phyloP scores from a whole-genome alignment of 2,113 vertebrate genomes.

The Vulpes ferrilata region DNA sequence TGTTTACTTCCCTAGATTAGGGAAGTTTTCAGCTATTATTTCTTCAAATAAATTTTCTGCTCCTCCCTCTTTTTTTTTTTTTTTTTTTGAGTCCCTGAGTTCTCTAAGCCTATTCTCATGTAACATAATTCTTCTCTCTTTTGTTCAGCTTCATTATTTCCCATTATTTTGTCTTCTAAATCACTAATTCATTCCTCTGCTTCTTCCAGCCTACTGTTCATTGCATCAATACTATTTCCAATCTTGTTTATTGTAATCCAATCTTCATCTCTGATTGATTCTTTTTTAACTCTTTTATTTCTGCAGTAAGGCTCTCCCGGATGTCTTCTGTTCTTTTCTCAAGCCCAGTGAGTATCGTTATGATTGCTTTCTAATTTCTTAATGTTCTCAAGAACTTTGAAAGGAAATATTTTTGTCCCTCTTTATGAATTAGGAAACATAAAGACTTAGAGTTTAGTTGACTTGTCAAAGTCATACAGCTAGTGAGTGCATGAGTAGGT shows the following conservation, averaged over 20 bases:
- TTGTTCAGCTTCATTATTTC: neutral
- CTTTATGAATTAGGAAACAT: conserved; percentile 20
- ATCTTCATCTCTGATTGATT: neutral
- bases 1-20: neutral
- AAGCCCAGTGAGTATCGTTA: neutral
- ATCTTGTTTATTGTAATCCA: neutral
- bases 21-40: neutral
- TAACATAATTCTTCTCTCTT: neutral
- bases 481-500: neutral
- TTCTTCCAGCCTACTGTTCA: neutral
- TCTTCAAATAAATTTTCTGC: neutral
- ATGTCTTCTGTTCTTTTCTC: neutral
- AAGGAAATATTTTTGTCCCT: conserved; percentile 13
- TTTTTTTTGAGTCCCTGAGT: neutral
- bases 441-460: neutral
- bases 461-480: neutral
- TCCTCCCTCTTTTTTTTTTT: neutral
- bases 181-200: neutral
- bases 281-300: neutral
- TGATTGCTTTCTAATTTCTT: neutral
- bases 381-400: conserved; percentile 29
- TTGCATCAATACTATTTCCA: neutral
- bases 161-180: neutral
- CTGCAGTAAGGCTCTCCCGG: neutral
- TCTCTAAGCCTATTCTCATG: neutral